phyloP scores from a whole-genome alignment of 2,888 invertebrate genomes.

The Euproctis similis region DNA sequence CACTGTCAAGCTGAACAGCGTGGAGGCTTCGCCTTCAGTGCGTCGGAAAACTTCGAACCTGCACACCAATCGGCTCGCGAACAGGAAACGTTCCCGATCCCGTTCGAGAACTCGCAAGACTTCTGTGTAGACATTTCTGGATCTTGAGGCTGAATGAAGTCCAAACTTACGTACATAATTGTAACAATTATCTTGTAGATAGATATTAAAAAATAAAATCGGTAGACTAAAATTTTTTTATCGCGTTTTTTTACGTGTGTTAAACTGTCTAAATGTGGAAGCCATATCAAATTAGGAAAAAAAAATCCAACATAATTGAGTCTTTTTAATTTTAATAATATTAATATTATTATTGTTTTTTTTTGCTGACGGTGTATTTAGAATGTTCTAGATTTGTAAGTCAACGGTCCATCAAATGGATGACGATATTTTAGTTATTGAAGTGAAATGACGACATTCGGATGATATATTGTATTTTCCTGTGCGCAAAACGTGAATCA shows the following conservation, averaged over 20 bases:
- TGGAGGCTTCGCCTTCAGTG: conserved; percentile 63
- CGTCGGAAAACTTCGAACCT: conserved; percentile 58
- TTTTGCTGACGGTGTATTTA: too few relatives aligned
- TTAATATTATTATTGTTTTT: too few relatives aligned
- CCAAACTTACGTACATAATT: too few relatives aligned
- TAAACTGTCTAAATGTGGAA: conserved; percentile 19
- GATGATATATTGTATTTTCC: too few relatives aligned
- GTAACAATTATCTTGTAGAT: too few relatives aligned
- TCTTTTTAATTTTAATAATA: too few relatives aligned
- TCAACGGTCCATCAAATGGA: conserved; percentile 56
- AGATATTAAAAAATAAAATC: conserved; percentile 5
- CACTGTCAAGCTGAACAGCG: conserved; percentile 50
- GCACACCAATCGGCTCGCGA: conserved; percentile 56
- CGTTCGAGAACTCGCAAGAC: conserved; percentile 44
- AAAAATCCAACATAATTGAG: conserved; percentile 22
- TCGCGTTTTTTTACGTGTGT: conserved; percentile 12
- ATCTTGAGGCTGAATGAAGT: background rate
- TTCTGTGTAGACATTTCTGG: conserved; percentile 50
- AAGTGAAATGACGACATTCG: too few relatives aligned
- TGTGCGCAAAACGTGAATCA: too few relatives aligned
- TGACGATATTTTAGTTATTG: conserved; percentile 17
- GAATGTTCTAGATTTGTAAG: conserved; percentile 37
- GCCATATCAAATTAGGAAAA: conserved; percentile 36
- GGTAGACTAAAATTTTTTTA: conserved; percentile 14
- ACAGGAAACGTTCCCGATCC: conserved; percentile 35